Percentiles rank a stretch among this genome's conserved stretches.
These are phyloP conservation scores for Helicoverpa zea DNA, from an alignment of 1,140 invertebrate species.

Conservation along the genomic window DNA sequence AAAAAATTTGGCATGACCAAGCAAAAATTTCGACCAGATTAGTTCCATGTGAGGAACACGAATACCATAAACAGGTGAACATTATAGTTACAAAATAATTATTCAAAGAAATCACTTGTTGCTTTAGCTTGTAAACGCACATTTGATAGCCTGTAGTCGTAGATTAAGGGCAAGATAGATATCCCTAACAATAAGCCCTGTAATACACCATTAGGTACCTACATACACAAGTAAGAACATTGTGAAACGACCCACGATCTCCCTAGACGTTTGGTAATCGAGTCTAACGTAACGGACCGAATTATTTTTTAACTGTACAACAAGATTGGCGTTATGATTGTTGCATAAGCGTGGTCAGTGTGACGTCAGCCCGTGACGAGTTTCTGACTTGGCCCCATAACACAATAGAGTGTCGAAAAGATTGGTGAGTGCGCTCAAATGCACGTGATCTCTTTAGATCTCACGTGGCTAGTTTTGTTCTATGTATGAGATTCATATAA, in stretches of 20 bases:
- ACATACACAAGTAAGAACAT: constrained; percentile 1
- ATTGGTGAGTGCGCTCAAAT: neutral
- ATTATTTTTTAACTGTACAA: constrained; percentile 48
- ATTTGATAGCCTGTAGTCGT: neutral
- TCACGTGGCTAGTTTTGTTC: too few relatives aligned
- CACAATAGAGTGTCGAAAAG: constrained; percentile 13
- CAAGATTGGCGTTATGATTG: constrained; percentile 43
- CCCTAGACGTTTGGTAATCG: constrained; percentile 42
- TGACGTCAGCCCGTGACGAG: constrained; percentile 26
- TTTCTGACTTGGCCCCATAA: constrained; percentile 31
- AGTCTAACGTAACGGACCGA: constrained; percentile 48
- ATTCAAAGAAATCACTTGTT: neutral
- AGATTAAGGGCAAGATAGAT: neutral
- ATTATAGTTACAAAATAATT: too few relatives aligned
- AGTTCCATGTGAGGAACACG: too few relatives aligned
- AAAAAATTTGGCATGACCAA: too few relatives aligned
- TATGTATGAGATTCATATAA: too few relatives aligned
- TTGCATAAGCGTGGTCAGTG: constrained; percentile 9
- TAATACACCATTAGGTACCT: constrained; percentile 20
- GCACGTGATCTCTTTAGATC: neutral
- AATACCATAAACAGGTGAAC: too few relatives aligned
- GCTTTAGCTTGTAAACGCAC: neutral
- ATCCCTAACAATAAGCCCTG: constrained; percentile 9
- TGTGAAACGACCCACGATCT: constrained; percentile 42
- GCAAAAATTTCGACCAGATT: too few relatives aligned